These are phyloP conservation scores for Balaeniceps rex DNA, from an alignment of 2,113 vertebrate species.

Conservation along the genomic window DNA sequence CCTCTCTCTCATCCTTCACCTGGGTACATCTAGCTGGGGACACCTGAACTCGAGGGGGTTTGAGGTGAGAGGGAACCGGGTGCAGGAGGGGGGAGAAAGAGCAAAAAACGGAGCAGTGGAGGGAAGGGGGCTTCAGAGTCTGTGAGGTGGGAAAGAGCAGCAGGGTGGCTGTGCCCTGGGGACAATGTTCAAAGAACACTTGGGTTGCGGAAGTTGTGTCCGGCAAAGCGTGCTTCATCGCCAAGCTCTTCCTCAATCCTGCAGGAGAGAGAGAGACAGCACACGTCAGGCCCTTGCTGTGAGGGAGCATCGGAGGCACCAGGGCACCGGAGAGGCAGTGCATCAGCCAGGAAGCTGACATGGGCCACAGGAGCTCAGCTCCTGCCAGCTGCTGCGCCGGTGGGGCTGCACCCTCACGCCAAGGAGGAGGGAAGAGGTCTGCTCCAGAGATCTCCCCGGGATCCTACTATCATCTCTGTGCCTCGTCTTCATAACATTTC, in stretches of 20 bases:
- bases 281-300: not conserved
- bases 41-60: not conserved
- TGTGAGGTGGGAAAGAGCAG: constrained; percentile 50
- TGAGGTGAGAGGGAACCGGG: not conserved
- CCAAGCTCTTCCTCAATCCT: constrained; percentile 94
- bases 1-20: constrained; percentile 13
- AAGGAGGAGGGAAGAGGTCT: not conserved
- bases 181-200: constrained; percentile 81
- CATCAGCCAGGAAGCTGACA: not conserved
- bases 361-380: not conserved
- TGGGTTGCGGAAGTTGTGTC: constrained; percentile 93
- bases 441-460: not conserved
- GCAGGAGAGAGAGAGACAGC: not conserved
- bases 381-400: not conserved
- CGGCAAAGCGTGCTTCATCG: constrained; percentile 88
- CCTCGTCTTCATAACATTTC: not conserved
- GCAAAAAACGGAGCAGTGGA: constrained; percentile 17
- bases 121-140: constrained; percentile 26
- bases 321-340: fast-evolving
- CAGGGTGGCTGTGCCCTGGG: constrained; percentile 20
- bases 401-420: not conserved
- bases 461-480: not conserved
- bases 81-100: not conserved
- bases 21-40: constrained; percentile 11
- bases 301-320: not conserved